These are phyloP conservation scores for Tyto alba DNA, from an alignment of 2,113 vertebrate species.

Conservation along the genomic window DNA sequence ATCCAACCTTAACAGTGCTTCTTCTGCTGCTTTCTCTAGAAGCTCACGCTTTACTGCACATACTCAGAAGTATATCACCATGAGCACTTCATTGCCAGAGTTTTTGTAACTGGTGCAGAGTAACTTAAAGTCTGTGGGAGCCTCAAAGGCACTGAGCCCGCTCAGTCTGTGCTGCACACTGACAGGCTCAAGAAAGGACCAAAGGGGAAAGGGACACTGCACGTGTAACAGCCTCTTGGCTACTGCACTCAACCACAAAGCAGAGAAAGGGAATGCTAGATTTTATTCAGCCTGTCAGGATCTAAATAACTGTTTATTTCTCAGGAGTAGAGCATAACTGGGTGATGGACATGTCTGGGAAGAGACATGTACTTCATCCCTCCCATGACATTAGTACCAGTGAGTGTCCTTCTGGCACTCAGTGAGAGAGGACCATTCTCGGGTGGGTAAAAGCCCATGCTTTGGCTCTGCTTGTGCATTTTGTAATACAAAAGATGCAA, in stretches of 20 bases:
- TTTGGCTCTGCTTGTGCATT: background rate
- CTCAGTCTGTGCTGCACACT: background rate
- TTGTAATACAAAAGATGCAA: background rate
- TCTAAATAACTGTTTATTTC: background rate
- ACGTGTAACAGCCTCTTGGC: background rate
- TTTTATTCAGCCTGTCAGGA: background rate
- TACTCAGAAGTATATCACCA: background rate
- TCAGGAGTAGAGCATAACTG: background rate
- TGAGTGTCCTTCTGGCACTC: fast-evolving
- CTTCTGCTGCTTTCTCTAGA: background rate
- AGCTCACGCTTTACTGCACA: background rate
- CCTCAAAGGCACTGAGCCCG: background rate
- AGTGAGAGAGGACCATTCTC: background rate
- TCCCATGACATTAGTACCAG: background rate
- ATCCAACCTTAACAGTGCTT: background rate
- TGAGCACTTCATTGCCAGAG: background rate
- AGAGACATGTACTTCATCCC: background rate
- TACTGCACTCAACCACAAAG: background rate
- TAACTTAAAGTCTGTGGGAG: background rate
- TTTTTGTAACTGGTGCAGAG: background rate
- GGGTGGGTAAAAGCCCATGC: background rate
- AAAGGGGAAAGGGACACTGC: background rate
- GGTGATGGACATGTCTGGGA: background rate
- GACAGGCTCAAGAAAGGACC: background rate
- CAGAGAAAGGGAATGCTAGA: background rate